These are phyloP conservation scores for Pseudachorutes palmiensis DNA, from an alignment of 1,140 invertebrate species.

Conservation along the genomic window DNA sequence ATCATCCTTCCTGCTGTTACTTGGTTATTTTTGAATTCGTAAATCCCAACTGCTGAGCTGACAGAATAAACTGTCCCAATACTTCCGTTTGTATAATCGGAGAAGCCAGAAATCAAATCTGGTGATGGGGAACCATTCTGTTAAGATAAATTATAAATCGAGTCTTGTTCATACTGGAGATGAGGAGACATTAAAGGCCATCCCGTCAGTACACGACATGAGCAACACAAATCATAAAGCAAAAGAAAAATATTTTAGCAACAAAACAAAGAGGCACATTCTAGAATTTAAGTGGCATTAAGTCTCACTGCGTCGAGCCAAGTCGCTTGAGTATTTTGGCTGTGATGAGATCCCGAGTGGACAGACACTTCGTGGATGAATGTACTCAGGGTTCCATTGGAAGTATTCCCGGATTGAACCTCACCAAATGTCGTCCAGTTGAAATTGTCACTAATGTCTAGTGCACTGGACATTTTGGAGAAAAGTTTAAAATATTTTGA, in stretches of 20 bases:
- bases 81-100: constrained; percentile 28
- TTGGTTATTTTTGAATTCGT: constrained; percentile 37
- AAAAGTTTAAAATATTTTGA: no score
- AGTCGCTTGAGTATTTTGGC: constrained; percentile 31
- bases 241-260: constrained; percentile 5
- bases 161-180: no score
- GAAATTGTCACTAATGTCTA: constrained; percentile 29
- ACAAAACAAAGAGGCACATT: neutral
- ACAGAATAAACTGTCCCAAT: constrained; percentile 29
- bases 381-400: constrained; percentile 33
- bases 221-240: neutral
- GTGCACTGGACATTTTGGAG: constrained; percentile 27
- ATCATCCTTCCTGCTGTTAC: constrained; percentile 49
- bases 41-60: constrained; percentile 36
- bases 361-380: constrained; percentile 34
- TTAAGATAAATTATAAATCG: constrained; percentile 11
- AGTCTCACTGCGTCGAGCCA: constrained; percentile 23
- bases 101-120: constrained; percentile 36
- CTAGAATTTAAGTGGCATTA: neutral
- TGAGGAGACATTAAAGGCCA: neutral
- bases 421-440: constrained; percentile 33
- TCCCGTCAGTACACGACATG: neutral
- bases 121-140: constrained; percentile 33
- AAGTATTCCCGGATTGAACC: constrained; percentile 26
- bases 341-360: constrained; percentile 34